Evolutionary conservation across 2,113 vertebrate genomes (phyloP).

Genomic region (Oryzias javanicus): DNA sequence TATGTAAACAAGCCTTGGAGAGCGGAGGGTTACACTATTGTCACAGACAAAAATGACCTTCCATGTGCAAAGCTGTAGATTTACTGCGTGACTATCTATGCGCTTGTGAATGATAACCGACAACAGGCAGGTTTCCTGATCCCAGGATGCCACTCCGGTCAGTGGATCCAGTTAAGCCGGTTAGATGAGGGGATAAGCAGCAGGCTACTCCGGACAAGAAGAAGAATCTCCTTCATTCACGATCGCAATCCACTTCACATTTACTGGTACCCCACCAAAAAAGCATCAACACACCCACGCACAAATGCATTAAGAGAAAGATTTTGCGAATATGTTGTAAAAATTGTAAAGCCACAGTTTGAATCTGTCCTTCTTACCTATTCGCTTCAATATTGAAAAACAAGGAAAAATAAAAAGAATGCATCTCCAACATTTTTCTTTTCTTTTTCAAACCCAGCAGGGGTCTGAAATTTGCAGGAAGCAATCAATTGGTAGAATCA

Average conservation of each 20-base stretch:
- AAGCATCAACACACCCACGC: not conserved
- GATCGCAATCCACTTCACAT: slow-evolving; percentile 21
- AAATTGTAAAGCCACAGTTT: too few relatives aligned
- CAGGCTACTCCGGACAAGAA: slow-evolving; percentile 19
- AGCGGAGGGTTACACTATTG: too few relatives aligned
- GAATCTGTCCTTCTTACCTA: too few relatives aligned
- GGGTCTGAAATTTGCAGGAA: too few relatives aligned
- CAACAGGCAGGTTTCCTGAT: slow-evolving; percentile 9
- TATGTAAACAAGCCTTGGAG: too few relatives aligned
- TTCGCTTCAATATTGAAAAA: too few relatives aligned
- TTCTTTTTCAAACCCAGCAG: too few relatives aligned
- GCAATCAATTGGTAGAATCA: too few relatives aligned
- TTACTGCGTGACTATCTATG: slow-evolving; percentile 7
- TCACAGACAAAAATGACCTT: slow-evolving; percentile 15
- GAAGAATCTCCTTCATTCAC: slow-evolving; percentile 24
- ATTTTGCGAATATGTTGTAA: too few relatives aligned
- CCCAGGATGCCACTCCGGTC: slow-evolving; percentile 10
- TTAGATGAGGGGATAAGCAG: slow-evolving; percentile 39
- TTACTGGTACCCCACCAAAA: not conserved
- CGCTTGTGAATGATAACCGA: not conserved
- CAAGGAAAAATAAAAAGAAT: too few relatives aligned
- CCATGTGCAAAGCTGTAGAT: slow-evolving; percentile 6
- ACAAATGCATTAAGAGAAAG: too few relatives aligned
- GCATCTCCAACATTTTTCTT: too few relatives aligned
- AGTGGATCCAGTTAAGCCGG: slow-evolving; percentile 34